Evolutionary conservation across 2,113 vertebrate genomes (phyloP), one percentile per base, ranked within the genome.

Genomic region (Tylochromis polylepis): DNA sequence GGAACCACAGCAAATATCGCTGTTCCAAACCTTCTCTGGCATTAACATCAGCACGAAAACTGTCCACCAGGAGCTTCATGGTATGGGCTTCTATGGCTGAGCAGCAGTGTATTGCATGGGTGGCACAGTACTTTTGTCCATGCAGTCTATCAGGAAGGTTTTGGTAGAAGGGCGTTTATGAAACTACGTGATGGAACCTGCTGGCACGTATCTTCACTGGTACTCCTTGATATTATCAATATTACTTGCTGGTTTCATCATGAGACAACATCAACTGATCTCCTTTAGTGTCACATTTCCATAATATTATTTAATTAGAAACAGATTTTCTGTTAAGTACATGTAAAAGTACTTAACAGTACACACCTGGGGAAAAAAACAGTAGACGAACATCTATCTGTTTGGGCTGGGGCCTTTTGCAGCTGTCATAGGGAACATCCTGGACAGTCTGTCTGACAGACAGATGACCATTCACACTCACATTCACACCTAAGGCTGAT

Each of bases 161-260:
- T 7, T 49, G 15, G 9, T 75, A 18, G 24, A 75, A 49, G 24
- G 18, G 3, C 2, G 24, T 49, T 75, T 18, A 29, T 49, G 70
- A 75, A 29, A 20, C 41, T 72, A n/a, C 0, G 1, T 0, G 8
- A 72, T 46, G 24, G 8, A 27, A 43, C 8, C 36, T 41, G 36
- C 1, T 24, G 62, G 36, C 18, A 24, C 7, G 1, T 15, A 5
- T 43, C 11, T 24, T 43, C 36, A 43, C 8, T 24, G 12, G 2
- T 43, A 16, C 38, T 70, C 65, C 65, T 24, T 43, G 65, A 43
- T 0, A 3, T 70, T 43, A 70, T 22, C 0, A 4, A 2, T 67
- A 0, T 67, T 41, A 67, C 7, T 7, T 4, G 34, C 34, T 20
- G 8, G 20, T 0, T 22, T 41, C 20, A 0, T 67, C 36, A 8